Base-by-base conservation (phyloP, 2,888 invertebrate genomes). In the Melitaea athalia region DNA sequence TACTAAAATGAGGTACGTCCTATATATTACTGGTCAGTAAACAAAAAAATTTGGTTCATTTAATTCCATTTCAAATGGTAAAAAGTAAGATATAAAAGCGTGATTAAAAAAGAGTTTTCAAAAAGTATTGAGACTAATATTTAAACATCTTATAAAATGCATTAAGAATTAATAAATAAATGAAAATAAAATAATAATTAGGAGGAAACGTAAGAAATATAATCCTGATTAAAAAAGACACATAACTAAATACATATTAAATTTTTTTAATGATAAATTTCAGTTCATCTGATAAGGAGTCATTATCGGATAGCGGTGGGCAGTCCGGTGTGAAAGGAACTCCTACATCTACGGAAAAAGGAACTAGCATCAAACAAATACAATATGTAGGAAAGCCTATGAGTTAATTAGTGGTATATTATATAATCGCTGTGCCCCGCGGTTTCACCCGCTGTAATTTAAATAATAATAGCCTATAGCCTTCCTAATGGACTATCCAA, bases 241-340 rank as follows among this genome's bases (percentile, higher is more conserved):
- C 38, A 7, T 38, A 38, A 7, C 8, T 38, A 38, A 38, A 38
- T 38, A 8, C 5, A 2, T 38, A 7, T 38, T 38, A 3, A 8
- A n/a, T 63, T n/a, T 12, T 55, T 55, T n/a, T n/a, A 12, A 10
- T 52, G 33, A 59, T 24, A 63, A 43, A 68, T 79, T 79, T 24
- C 78, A 93, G 93, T 70, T 96, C 96, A 6, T 95, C 96, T 10
- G 97, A 97, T 78, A 96, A 96, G 79, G 96, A 96, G 76, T 96
- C 96, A n/a, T 82, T 95, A 31, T 82, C 91, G 5, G 96, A 96
- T 61, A 95, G 95, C 76, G 92, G 86, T 7, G 86, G 81, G 0
- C 82, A 79, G 0, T 85, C 79, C 12, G 92, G 79, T 64, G 68
- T 82, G 1, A 92, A 91, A 74, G 81, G 83, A 14, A 88, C 89